Evolutionary conservation across 2,888 invertebrate species (phyloP).

Genomic region (Camponotus fellah): DNA sequence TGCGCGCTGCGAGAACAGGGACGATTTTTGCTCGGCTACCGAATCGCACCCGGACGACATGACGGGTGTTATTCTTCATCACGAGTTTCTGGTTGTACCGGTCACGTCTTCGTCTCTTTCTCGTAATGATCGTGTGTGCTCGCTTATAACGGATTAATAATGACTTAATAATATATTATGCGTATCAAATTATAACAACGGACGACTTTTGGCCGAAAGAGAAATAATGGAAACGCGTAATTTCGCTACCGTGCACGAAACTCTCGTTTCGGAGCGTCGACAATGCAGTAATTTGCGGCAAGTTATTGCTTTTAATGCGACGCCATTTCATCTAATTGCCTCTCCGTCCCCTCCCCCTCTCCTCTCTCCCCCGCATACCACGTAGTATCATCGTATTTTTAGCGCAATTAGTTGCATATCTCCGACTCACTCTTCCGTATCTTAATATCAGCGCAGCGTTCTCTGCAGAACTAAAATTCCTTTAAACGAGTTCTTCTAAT

Average conservation of each 20-base stretch:
- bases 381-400: constrained; percentile 25
- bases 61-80: constrained; percentile 19
- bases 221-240: constrained; percentile 13
- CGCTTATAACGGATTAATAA: constrained; percentile 48
- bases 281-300: constrained; percentile 34
- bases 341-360: not conserved
- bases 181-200: not conserved
- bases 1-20: constrained; percentile 45
- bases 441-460: constrained; percentile 38
- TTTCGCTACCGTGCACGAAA: not conserved
- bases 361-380: not conserved
- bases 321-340: constrained; percentile 39
- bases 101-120: not conserved
- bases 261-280: constrained; percentile 19
- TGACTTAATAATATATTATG: not conserved
- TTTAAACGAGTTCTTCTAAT: constrained; percentile 53
- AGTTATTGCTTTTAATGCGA: constrained; percentile 29
- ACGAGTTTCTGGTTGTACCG: constrained; percentile 18
- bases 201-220: not conserved
- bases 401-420: constrained; percentile 45
- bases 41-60: constrained; percentile 26
- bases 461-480: constrained; percentile 36
- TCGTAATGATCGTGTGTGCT: constrained; percentile 32
- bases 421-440: constrained; percentile 42
- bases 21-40: constrained; percentile 43